These are phyloP conservation scores for Neuroterus valhalla DNA, from an alignment of 1,140 invertebrate species.

Conservation along the genomic window DNA sequence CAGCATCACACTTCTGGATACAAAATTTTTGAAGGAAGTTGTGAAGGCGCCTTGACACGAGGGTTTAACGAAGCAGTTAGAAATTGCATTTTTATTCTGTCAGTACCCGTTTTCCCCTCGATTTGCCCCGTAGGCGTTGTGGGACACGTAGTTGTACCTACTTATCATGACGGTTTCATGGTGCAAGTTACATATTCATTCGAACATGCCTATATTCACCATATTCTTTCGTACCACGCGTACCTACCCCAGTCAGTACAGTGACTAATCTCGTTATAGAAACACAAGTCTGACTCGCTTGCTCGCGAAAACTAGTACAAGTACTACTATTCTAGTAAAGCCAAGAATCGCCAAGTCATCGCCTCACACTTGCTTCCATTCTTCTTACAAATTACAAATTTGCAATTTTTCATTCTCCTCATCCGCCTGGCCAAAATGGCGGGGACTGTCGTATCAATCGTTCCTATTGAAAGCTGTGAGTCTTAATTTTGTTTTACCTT, in stretches of 20 bases:
- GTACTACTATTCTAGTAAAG: constrained; percentile 47
- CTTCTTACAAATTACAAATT: too few species aligned
- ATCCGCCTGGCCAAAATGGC: constrained; percentile 43
- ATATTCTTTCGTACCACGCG: constrained; percentile 12
- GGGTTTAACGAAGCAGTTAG: too few species aligned
- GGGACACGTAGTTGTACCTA: too few species aligned
- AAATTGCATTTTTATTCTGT: too few species aligned
- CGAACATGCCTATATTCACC: background rate
- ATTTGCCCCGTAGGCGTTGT: too few species aligned
- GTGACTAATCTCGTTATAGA: constrained; percentile 68
- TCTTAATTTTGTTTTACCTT: constrained; percentile 33
- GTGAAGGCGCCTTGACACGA: too few species aligned
- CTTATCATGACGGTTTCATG: too few species aligned
- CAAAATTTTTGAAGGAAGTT: too few species aligned
- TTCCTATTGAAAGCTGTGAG: constrained; percentile 50
- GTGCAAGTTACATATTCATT: too few species aligned
- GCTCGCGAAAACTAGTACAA: constrained; percentile 56
- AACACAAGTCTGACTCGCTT: constrained; percentile 61
- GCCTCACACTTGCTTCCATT: constrained; percentile 36
- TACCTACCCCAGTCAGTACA: constrained; percentile 50
- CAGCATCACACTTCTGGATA: too few species aligned
- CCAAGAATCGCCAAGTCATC: constrained; percentile 37
- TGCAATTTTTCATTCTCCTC: constrained; percentile 39
- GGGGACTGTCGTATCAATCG: constrained; percentile 39
- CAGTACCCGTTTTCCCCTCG: too few species aligned